These are phyloP conservation scores for Muscina levida DNA, from an alignment of 2,888 invertebrate genomes.

Conservation along the genomic window DNA sequence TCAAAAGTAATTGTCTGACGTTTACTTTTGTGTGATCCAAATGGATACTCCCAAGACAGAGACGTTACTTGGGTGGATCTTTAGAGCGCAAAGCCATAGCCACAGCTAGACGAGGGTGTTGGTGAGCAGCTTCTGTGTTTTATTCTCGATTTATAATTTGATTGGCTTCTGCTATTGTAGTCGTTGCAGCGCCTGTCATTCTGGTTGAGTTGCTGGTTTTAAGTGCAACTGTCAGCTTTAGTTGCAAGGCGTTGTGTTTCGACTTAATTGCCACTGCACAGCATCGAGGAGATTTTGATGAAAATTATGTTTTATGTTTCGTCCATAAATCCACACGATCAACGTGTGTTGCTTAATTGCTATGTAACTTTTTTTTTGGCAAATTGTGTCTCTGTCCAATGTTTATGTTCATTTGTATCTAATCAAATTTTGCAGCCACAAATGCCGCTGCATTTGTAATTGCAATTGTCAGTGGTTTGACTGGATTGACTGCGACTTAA, in stretches of 20 bases:
- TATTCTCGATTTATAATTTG: constrained; percentile 59
- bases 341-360: constrained; percentile 57
- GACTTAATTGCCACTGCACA: constrained; percentile 63
- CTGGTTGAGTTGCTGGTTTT: constrained; percentile 37
- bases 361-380: constrained; percentile 48
- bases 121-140: constrained; percentile 20
- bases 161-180: constrained; percentile 29
- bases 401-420: constrained; percentile 45
- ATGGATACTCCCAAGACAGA: constrained; percentile 55
- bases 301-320: constrained; percentile 50
- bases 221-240: constrained; percentile 64
- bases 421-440: constrained; percentile 6
- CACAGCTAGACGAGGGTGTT: constrained; percentile 37
- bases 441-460: background rate
- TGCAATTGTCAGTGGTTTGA: constrained; percentile 5
- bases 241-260: constrained; percentile 62
- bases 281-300: constrained; percentile 58
- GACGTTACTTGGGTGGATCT: constrained; percentile 57
- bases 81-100: background rate
- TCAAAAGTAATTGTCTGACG: constrained; percentile 68
- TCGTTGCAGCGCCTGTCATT: background rate
- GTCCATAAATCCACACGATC: constrained; percentile 37
- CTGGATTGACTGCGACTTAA: background rate
- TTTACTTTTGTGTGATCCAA: constrained; percentile 43
- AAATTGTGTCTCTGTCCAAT: constrained; percentile 48